phyloP scores from a whole-genome alignment of 2,888 invertebrate species.

The Quadroppia sp. region DNA sequence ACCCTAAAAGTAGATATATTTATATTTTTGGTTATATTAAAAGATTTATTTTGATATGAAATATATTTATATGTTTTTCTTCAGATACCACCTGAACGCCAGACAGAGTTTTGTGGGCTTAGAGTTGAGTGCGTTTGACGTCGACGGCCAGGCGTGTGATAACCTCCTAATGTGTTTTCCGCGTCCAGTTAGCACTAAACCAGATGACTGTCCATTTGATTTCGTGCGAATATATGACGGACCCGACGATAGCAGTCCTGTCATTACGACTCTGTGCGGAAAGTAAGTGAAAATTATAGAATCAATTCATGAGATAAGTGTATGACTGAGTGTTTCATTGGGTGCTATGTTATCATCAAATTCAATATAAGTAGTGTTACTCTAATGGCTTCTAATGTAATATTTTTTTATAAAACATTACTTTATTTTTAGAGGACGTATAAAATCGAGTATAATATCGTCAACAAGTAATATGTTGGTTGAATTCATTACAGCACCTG shows the following conservation, averaged over 20 bases:
- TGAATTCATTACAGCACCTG: slow-evolving; percentile 50
- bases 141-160: slow-evolving; percentile 87
- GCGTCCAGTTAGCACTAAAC: slow-evolving; percentile 71
- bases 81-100: slow-evolving; percentile 69
- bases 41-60: background rate
- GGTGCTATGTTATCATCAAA: background rate
- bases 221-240: slow-evolving; percentile 86
- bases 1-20: background rate
- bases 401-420: background rate
- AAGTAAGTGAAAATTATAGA: slow-evolving; percentile 36
- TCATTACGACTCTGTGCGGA: slow-evolving; percentile 81
- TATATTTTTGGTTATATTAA: background rate
- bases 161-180: slow-evolving; percentile 93
- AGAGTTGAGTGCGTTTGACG: slow-evolving; percentile 63
- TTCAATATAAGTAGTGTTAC: background rate
- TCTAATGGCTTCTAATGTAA: background rate
- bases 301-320: background rate
- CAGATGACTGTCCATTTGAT: slow-evolving; percentile 81
- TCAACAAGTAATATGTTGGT: slow-evolving; percentile 61
- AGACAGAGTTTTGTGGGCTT: slow-evolving; percentile 45
- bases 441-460: slow-evolving; percentile 65
- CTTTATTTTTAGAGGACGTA: slow-evolving; percentile 43
- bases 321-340: background rate
- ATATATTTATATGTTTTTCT: background rate
- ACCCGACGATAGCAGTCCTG: slow-evolving; percentile 75